A percentile compares a stretch with the other conserved stretches of the same genome.
Evolutionary conservation across 2,113 vertebrate species (phyloP).

Genomic region (Carassius carassius): DNA sequence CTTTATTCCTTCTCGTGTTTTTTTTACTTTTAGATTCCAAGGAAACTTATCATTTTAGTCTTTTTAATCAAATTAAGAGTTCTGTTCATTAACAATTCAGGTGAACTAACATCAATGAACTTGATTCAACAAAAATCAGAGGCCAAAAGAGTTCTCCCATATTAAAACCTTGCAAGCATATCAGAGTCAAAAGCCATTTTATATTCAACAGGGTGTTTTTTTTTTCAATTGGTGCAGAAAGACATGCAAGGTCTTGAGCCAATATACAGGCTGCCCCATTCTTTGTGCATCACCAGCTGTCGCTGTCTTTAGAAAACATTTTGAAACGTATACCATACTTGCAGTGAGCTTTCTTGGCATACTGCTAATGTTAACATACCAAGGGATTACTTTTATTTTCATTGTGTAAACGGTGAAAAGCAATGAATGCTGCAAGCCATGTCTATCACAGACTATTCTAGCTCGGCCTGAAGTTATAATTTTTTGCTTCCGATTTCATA

Average conservation of each 20-base stretch:
- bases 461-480: background rate
- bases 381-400: background rate
- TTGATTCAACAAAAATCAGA: background rate
- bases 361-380: constrained; percentile 7
- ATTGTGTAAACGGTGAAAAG: background rate
- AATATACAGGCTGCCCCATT: background rate
- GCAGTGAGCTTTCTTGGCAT: background rate
- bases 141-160: background rate
- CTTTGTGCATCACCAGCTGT: constrained; percentile 31
- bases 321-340: constrained; percentile 6
- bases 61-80: background rate
- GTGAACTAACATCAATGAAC: background rate
- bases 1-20: too few species aligned
- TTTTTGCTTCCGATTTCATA: background rate
- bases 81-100: background rate
- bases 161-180: background rate
- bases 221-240: constrained; percentile 10
- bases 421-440: background rate
- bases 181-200: background rate
- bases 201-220: background rate
- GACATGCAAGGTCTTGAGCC: constrained; percentile 5
- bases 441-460: background rate
- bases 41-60: background rate
- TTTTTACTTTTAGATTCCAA: background rate
- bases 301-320: constrained; percentile 19